These are phyloP conservation scores for Drosophila histrio DNA, from an alignment of 2,888 invertebrate species.

Conservation along the genomic window DNA sequence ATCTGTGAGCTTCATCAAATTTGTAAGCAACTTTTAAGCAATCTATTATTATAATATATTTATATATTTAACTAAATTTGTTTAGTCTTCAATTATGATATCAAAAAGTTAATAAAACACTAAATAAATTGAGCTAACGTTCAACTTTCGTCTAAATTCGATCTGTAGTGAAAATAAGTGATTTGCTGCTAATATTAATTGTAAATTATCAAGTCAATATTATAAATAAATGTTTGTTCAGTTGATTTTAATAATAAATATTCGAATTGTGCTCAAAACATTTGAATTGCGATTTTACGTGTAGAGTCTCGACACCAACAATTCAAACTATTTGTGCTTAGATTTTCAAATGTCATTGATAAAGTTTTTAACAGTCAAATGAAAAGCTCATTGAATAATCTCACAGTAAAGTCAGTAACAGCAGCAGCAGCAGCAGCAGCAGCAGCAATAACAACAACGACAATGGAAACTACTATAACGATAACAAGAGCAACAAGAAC, in stretches of 20 bases:
- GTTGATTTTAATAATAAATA: neutral
- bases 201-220: neutral
- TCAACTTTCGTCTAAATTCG: no score
- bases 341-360: constrained; percentile 50
- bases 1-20: no score
- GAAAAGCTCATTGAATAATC: constrained; percentile 75
- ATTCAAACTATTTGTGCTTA: constrained; percentile 14
- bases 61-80: no score
- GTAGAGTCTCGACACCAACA: neutral
- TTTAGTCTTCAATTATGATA: no score
- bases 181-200: no score
- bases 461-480: constrained; percentile 32
- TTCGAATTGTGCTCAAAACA: neutral
- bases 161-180: no score
- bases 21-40: no score
- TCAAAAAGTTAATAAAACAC: no score
- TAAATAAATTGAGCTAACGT: no score
- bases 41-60: no score
- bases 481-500: constrained; percentile 16
- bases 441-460: constrained; percentile 26
- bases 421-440: constrained; percentile 37
- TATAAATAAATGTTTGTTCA: neutral
- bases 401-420: constrained; percentile 34
- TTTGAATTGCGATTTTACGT: neutral
- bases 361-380: constrained; percentile 68